Evolutionary conservation across 2,113 vertebrate species (phyloP), one percentile per base, ranked within the genome.

Genomic region (Ariopsis seemanni): DNA sequence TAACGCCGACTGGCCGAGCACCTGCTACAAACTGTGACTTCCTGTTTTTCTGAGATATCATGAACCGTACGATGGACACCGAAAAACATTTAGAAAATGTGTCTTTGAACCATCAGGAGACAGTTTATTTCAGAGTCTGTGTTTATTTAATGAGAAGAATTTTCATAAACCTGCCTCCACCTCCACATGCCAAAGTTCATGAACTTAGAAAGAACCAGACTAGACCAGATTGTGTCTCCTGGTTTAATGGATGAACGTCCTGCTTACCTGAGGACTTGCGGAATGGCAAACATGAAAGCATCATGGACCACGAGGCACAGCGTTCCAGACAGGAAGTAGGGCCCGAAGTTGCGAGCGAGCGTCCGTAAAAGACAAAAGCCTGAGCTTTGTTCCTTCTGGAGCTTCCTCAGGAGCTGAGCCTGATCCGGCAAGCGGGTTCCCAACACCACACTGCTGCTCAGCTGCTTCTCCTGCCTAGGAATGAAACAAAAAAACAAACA

Each of bases 241-340:
- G 53, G 57, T 57, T 25, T 58, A 55, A 14, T 14, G 34, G 55
- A 84, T 27, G 8, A 20, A 25, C 14, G 57, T 42, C 91, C 14
- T 17, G 75, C 95, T 89, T 90, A 99, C 98, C 97, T 97, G 83
- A 98, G 94, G 62, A 98, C 93, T 89, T 96, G 96, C 1, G 97
- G 97, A 60, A 96, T 93, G 27, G 95, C 90, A 71, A 99, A 99
- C 95, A 97, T 94, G 95, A 99, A 98, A 89, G 94, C 89, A 67
- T 98, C 96, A 1, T 97, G 95, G 91, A 95, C 88, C 86, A 97
- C 83, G 72, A 97, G 95, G 87, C 95, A 95, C 89, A 95, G 88
- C 6, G 97, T 98, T 9, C 95, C 95, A 3, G 96, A 94, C 79
- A 99, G 94, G 92, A 98, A 99, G 82, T 95, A 93, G 0, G 94